Conservation (phyloP, 2,888 invertebrate genomes). For the Ceriagrion tenellum region DNA sequence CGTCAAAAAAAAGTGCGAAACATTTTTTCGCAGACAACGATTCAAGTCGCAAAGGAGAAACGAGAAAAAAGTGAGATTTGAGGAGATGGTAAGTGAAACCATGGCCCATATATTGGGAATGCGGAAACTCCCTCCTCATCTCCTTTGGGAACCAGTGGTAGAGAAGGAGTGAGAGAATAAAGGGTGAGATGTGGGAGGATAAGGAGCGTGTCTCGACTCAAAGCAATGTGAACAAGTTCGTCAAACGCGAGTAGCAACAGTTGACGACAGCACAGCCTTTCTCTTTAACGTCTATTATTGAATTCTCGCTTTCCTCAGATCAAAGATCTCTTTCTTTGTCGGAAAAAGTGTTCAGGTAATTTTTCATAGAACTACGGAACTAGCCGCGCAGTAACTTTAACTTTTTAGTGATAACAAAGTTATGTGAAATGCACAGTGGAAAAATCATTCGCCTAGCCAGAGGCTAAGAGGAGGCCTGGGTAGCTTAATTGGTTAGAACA, state of each 20-base stretch:
- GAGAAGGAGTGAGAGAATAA: too few relatives aligned
- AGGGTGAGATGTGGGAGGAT: background rate
- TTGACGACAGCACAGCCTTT: background rate
- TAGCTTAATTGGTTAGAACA: too few relatives aligned
- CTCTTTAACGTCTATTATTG: background rate
- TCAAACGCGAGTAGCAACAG: conserved; percentile 43
- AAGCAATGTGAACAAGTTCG: background rate
- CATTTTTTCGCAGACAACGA: too few relatives aligned
- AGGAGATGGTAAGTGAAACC: background rate
- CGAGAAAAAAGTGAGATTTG: background rate
- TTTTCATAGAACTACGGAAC: too few relatives aligned
- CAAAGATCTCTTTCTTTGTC: too few relatives aligned
- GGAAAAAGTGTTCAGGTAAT: too few relatives aligned
- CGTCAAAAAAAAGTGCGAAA: too few relatives aligned
- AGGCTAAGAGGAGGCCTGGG: too few relatives aligned
- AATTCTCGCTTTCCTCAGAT: background rate
- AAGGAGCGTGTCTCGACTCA: background rate
- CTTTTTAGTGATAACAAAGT: too few relatives aligned
- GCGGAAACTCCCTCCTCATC: background rate
- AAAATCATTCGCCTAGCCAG: too few relatives aligned
- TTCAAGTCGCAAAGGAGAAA: background rate
- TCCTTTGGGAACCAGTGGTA: background rate
- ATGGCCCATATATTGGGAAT: background rate
- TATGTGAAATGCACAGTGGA: too few relatives aligned
- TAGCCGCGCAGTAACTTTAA: too few relatives aligned